Evolutionary conservation across 2,797 vertebrate species (phyloP).

Genomic region (Falco columbarius): DNA sequence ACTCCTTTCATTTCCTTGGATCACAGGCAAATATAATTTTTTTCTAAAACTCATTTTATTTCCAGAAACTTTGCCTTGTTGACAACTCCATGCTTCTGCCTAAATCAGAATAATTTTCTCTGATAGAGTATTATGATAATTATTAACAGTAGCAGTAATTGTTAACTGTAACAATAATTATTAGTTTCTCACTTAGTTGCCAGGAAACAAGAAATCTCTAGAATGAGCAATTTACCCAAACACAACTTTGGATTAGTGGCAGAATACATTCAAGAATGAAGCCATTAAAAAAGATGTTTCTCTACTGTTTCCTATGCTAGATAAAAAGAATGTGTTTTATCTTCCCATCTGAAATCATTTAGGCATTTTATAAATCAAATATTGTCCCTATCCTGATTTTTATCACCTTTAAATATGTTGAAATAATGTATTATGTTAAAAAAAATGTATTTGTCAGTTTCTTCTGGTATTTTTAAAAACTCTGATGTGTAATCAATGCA

Average conservation of each 20-base stretch:
- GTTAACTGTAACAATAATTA: conserved; percentile 24
- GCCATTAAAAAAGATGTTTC: neutral
- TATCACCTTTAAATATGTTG: neutral
- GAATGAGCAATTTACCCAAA: neutral
- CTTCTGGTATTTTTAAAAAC: neutral
- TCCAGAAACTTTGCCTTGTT: neutral
- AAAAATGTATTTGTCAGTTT: neutral
- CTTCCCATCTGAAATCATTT: neutral
- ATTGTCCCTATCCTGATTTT: neutral
- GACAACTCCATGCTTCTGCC: neutral
- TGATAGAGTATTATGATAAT: conserved; percentile 24
- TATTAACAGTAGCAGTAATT: conserved; percentile 35
- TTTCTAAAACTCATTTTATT: conserved; percentile 18
- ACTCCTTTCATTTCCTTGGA: neutral
- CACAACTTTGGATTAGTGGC: neutral
- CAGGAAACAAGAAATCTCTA: conserved; percentile 14
- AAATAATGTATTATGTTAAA: neutral
- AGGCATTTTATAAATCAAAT: neutral
- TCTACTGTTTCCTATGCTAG: neutral
- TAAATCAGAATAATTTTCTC: conserved; percentile 39
- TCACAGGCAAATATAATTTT: neutral
- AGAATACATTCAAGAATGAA: neutral
- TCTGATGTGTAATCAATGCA: neutral
- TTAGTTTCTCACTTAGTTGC: neutral
- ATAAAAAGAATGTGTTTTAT: neutral